Base-by-base conservation (phyloP, 2,888 invertebrate species). In the Trissoscelio sp. region DNA sequence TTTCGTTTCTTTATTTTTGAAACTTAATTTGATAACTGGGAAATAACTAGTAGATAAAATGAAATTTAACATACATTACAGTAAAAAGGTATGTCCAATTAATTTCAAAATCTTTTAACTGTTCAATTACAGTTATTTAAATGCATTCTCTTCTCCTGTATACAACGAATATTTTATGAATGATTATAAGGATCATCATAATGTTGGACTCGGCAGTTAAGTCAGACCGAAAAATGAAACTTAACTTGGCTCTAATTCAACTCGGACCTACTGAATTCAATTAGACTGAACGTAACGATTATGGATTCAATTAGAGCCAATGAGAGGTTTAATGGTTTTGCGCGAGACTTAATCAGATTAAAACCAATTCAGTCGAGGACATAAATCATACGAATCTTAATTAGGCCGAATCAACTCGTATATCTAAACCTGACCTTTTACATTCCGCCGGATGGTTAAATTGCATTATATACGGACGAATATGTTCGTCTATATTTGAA, bases 341-440 rank as follows among this genome's bases (percentile, higher is more conserved):
- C 46, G 34, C 31, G 62, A n/a, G 64, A 64, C 37, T 64, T 53
- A 67, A 67, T 53, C 51, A 53, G 66, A 67, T 67, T 67, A 67
- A 51, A 28, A 16, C 28, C 53, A 39, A 67, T 67, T 67, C 66
- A 53, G 39, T 7, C 53, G 16, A 28, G 42, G 3, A 28, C 53
- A 34, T 67, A 67, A 60, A 60, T 60, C 60, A 60, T 28, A 28
- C 60, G 1, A 34, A 22, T 64, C 37, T 64, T 64, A 48, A 64
- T 64, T 64, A 64, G 16, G 9, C 24, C 16, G 46, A 31, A 11
- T 24, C 12, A 12, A 51, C 14, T 16, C 28, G 31, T 11, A 9
- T 16, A 9, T 12, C 12, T 31, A 2, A 53, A 34, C 31, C 31
- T 16, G 53, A 53, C 31, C 18, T 57, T 57, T 57, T 16, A 57